phyloP scores from a whole-genome alignment of 1,140 invertebrate genomes.

The Megathymus violae region DNA sequence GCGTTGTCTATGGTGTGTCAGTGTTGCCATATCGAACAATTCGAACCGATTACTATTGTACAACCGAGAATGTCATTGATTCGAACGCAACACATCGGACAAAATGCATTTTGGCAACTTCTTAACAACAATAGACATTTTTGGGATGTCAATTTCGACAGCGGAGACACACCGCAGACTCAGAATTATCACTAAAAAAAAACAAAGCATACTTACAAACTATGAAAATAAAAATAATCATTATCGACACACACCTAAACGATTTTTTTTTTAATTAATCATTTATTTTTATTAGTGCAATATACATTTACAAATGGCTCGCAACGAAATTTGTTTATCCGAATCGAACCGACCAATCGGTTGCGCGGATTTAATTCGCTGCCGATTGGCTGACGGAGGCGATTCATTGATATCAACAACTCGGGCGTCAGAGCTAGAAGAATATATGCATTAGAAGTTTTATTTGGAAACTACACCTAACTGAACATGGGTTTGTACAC shows the following conservation, averaged over 20 bases:
- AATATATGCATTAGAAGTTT: slow-evolving; percentile 7
- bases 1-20: slow-evolving; percentile 29
- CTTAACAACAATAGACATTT: not conserved
- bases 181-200: slow-evolving; percentile 51
- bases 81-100: slow-evolving; percentile 8
- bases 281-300: slow-evolving; percentile 55
- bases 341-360: slow-evolving; percentile 37
- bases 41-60: not conserved
- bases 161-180: slow-evolving; percentile 32
- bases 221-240: slow-evolving; percentile 64
- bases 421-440: slow-evolving; percentile 4
- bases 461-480: too few species aligned
- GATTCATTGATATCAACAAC: slow-evolving; percentile 29
- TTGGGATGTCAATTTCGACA: not conserved
- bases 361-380: slow-evolving; percentile 19
- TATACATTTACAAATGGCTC: slow-evolving; percentile 58
- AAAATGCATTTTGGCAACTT: slow-evolving; percentile 5
- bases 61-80: too few species aligned
- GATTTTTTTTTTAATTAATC: slow-evolving; percentile 35
- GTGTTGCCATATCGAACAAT: slow-evolving; percentile 14
- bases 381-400: slow-evolving; percentile 6
- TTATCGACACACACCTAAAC: slow-evolving; percentile 55
- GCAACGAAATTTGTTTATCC: slow-evolving; percentile 44
- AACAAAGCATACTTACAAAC: slow-evolving; percentile 66
- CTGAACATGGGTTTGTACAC: too few species aligned